phyloP scores from a whole-genome alignment of 2,888 invertebrate genomes.

The Colletes collaris region DNA sequence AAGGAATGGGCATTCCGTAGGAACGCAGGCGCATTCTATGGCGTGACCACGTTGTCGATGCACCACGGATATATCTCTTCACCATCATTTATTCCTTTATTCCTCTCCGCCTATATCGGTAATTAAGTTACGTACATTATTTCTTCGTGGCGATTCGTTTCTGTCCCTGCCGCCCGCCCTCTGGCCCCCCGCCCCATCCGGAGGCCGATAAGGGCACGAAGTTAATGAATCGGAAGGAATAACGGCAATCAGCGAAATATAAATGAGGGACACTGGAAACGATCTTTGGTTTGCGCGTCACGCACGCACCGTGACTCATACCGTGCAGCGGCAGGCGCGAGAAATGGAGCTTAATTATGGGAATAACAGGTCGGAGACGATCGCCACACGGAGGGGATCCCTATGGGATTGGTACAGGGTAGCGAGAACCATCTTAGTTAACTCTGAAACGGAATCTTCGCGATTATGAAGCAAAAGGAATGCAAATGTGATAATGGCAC shows the following conservation, averaged over 20 bases:
- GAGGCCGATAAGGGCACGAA: conserved; percentile 66
- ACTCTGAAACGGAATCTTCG: neutral
- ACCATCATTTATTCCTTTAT: conserved; percentile 63
- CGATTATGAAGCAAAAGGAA: too few species aligned
- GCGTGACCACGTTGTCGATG: conserved; percentile 10
- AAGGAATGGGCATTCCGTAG: too few species aligned
- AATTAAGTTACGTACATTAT: conserved; percentile 68
- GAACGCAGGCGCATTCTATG: neutral
- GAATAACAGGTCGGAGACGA: conserved; percentile 48
- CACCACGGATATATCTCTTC: conserved; percentile 49
- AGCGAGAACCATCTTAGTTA: too few species aligned
- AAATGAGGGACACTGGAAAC: conserved; percentile 77
- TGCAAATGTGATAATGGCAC: too few species aligned
- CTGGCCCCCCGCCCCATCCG: conserved; percentile 10
- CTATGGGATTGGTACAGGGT: neutral
- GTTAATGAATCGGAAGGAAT: conserved; percentile 79
- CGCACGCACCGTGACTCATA: conserved; percentile 73
- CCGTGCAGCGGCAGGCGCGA: conserved; percentile 62
- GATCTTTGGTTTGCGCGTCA: conserved; percentile 77
- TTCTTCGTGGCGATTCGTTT: conserved; percentile 51
- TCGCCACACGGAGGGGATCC: neutral
- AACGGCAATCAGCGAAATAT: conserved; percentile 82
- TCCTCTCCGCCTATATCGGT: conserved; percentile 57
- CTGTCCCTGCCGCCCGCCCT: conserved; percentile 33
- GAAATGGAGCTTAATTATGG: conserved; percentile 79